Conservation (phyloP, 1,140 invertebrate species). For the Galendromus occidentalis region DNA sequence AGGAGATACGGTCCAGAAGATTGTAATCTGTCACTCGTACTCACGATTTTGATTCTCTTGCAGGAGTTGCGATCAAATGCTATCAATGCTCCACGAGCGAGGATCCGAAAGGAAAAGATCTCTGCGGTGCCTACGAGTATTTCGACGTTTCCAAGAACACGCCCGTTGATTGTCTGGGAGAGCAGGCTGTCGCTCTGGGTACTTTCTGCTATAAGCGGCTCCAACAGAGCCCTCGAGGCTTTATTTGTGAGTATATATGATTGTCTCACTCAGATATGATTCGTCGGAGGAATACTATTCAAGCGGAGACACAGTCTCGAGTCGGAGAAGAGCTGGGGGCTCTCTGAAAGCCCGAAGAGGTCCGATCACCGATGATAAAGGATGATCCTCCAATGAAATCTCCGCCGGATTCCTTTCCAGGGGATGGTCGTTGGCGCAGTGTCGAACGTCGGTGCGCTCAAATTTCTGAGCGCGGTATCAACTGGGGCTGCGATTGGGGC, state of each 20-base stretch:
- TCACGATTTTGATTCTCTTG: background rate
- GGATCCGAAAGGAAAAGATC: conserved; percentile 49
- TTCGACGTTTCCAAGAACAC: conserved; percentile 60
- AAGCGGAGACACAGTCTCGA: too few relatives aligned
- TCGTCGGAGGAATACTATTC: too few relatives aligned
- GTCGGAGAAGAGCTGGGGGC: too few relatives aligned
- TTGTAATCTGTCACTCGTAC: too few relatives aligned
- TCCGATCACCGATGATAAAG: too few relatives aligned
- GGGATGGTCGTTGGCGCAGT: conserved; percentile 78
- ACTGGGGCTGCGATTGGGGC: conserved; percentile 87
- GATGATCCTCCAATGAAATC: too few relatives aligned
- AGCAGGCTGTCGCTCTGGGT: conserved; percentile 70
- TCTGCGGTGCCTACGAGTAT: conserved; percentile 61
- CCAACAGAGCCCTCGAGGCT: conserved; percentile 66
- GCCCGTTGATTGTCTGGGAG: conserved; percentile 65
- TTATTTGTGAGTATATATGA: conserved; percentile 45
- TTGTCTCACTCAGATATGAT: background rate
- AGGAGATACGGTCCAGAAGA: too few relatives aligned
- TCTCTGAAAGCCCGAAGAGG: too few relatives aligned
- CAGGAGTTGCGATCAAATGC: conserved; percentile 48
- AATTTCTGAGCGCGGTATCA: conserved; percentile 41
- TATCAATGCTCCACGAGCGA: conserved; percentile 67
- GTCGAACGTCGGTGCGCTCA: conserved; percentile 72
- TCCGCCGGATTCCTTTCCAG: conserved; percentile 38
- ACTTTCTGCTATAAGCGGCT: conserved; percentile 78